These are phyloP conservation scores for Scelioninae gen. 1 DNA, from an alignment of 2,888 invertebrate species.

Conservation along the genomic window DNA sequence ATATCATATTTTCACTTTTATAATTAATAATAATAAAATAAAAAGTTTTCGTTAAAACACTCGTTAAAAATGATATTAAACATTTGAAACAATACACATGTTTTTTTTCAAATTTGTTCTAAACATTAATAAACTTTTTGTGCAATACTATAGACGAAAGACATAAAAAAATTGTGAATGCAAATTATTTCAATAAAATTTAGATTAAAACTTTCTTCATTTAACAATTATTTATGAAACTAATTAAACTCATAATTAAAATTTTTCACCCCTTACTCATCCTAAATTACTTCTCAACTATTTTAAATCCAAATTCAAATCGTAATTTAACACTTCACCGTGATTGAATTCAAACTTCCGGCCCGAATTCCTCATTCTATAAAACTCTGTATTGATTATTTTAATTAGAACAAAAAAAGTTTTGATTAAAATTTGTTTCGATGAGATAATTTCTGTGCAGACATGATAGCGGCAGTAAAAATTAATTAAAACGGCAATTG, in stretches of 20 bases:
- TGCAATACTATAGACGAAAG: no score
- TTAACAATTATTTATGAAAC: neutral
- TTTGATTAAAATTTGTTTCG: constrained; percentile 49
- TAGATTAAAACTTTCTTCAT: no score
- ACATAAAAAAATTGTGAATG: no score
- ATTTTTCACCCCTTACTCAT: neutral
- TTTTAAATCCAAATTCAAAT: neutral
- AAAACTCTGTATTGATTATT: constrained; percentile 40
- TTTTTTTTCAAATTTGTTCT: no score
- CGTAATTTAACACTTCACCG: constrained; percentile 3
- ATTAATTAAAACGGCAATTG: constrained; percentile 38
- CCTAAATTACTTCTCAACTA: neutral
- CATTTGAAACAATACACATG: no score
- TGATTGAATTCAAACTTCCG: constrained; percentile 33
- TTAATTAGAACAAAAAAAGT: constrained; percentile 44
- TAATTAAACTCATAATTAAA: neutral
- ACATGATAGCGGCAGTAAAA: constrained; percentile 38
- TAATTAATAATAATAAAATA: no score
- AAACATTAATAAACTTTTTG: no score
- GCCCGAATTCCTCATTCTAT: constrained; percentile 19
- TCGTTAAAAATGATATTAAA: no score
- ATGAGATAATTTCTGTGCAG: constrained; percentile 16
- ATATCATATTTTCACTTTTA: no score
- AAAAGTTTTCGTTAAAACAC: no score
- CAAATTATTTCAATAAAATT: no score